Base-by-base conservation (phyloP, 2,797 vertebrate genomes). In the Oryzias sinensis region DNA sequence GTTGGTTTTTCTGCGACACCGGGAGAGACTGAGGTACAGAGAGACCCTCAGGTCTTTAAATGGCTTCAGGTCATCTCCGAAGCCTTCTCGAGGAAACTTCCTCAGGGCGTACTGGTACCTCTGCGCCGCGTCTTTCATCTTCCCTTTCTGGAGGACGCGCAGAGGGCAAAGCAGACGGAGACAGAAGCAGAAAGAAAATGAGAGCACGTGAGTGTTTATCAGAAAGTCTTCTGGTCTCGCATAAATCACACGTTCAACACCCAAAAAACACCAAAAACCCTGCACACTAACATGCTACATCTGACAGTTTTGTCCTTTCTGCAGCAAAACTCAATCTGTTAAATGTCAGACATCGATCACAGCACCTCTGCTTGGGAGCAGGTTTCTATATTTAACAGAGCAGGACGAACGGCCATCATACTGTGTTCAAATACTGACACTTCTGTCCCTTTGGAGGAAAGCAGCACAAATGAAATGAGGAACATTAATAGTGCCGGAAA, bases 51-150 rank as follows among this genome's bases (percentile, higher is more conserved):
- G 92, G 79, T 99, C 97, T 72, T 94, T 96, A 77, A 99, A 99
- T 0, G 94, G 93, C 88, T 96, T 96, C 86, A 97, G 94, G 83
- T 98, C 97, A 66, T 99, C 97, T 37, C 96, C 95, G n/a, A 95
- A 94, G n/a, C 96, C 95, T 83, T 99, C 97, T 68, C 97, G 88
- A 0, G 97, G 97, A 86, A 99, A 99, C 90, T 99, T 99, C 85
- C 96, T 92, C 62, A 99, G 70, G 59, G 97, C 97, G 2, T 98
- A 98, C 85, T 99, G 97, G 83, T 98, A 99, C 81, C 97, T 90
- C 91, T 99, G 97, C 1, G 97, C 94, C 0, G 97, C 97, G 53
- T 99, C 97, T 80, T 97, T 99, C 97, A 99, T 98, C 91, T 97
- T 98, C 51, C 97, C 97, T 87, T 98, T 98, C 97, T 99, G 88